Base-by-base conservation (phyloP, 2,888 invertebrate genomes). In the Lacanobia wlatinum region DNA sequence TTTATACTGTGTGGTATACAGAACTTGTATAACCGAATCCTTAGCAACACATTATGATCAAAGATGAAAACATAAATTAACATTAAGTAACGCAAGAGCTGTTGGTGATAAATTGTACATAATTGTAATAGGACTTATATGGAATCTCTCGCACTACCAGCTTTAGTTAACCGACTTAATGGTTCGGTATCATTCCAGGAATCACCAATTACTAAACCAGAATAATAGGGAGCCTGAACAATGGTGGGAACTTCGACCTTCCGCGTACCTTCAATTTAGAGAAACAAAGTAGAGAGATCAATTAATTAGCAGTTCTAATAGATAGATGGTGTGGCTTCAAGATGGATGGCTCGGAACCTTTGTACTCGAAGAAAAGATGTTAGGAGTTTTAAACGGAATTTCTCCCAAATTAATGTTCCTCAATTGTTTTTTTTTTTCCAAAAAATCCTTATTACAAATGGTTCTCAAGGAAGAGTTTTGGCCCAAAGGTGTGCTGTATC, bases 201-300 rank as follows among this genome's bases (percentile, higher is more conserved):
- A 69, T 72, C 68, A 76, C 68, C 68, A 69, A 83, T 83, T 69
- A 73, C 70, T 74, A 70, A 70, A 63, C 63, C 16, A 59, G 43
- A 60, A 83, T 73, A 75, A 80, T 73, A 72, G 72, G 23, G 12
- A 61, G 50, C 46, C 52, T 38, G 58, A 71, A 83, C 80, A 80
- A 82, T 67, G 59, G 78, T 59, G 66, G n/a, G 58, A 72, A 59
- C 69, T 79, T 43, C 56, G 65, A 63, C 61, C 70, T 66, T 64
- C 55, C 67, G 40, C n/a, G 64, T 73, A 64, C 55, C 61, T 70
- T 48, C 75, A 72, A 76, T 85, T 75, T 74, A 68, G 59, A 70
- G 65, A 66, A 83, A 73, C 81, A 70, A 85, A 84, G 71, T 80
- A 73, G 77, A 74, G 68, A 76, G 70, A 84, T 83, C 76, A 76